These are phyloP conservation scores for Pempheris klunzingeri DNA, from an alignment of 2,797 vertebrate species.

Conservation along the genomic window DNA sequence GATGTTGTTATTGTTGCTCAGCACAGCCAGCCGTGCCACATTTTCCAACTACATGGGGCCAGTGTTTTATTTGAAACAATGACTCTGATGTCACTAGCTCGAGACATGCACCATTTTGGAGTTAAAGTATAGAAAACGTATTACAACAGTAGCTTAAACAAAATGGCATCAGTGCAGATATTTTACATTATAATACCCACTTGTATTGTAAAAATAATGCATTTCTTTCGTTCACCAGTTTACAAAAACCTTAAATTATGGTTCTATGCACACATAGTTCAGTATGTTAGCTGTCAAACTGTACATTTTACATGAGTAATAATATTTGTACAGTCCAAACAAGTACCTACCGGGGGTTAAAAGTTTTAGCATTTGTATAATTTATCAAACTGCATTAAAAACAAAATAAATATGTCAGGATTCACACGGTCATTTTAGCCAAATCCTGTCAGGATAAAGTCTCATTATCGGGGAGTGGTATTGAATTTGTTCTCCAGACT, in stretches of 20 bases:
- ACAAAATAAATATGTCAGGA: background rate
- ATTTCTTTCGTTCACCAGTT: conserved; percentile 13
- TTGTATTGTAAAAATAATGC: conserved; percentile 36
- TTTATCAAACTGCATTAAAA: background rate
- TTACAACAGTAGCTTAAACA: conserved; percentile 30
- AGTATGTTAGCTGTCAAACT: conserved; percentile 9
- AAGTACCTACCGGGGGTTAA: conserved; percentile 38
- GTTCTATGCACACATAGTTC: background rate
- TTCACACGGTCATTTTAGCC: background rate
- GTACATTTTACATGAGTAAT: conserved; percentile 19
- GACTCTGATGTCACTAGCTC: background rate
- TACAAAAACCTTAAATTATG: conserved; percentile 6
- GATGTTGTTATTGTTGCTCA: conserved; percentile 3
- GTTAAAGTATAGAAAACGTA: conserved; percentile 32
- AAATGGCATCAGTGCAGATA: conserved; percentile 39
- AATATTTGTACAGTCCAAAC: conserved; percentile 14
- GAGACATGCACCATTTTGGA: background rate
- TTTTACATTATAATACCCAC: background rate
- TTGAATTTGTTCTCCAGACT: background rate
- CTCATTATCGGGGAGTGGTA: background rate
- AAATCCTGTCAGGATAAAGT: background rate
- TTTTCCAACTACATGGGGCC: background rate
- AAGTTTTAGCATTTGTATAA: background rate
- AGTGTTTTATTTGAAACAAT: conserved; percentile 13
- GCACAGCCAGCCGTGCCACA: conserved; percentile 9